Conservation (phyloP, 2,888 invertebrate species). For the Branchinecta sandiegonensis region DNA sequence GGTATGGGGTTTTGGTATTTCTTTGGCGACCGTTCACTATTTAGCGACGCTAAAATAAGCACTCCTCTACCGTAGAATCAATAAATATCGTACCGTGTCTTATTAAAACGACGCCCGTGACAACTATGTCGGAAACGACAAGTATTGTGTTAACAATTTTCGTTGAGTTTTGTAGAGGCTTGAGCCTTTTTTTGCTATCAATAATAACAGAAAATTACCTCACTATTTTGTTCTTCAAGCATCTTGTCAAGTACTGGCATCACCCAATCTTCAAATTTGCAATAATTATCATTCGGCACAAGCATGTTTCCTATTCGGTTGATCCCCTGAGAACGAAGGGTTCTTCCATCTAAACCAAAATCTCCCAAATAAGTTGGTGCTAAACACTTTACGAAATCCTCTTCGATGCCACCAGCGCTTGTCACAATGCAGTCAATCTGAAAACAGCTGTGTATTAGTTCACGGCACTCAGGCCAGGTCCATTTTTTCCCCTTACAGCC, state of each 20-base stretch:
- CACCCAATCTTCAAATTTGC: constrained; percentile 93
- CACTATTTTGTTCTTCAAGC: constrained; percentile 66
- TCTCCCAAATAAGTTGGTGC: constrained; percentile 87
- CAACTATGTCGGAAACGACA: background rate
- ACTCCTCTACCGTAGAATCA: too few species aligned
- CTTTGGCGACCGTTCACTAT: too few species aligned
- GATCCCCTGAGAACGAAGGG: constrained; percentile 66
- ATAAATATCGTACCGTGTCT: background rate
- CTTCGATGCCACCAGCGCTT: constrained; percentile 94
- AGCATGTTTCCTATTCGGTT: constrained; percentile 85
- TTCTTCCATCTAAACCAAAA: constrained; percentile 64
- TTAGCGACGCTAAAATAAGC: too few species aligned
- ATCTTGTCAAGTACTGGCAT: constrained; percentile 83
- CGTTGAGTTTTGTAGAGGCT: too few species aligned
- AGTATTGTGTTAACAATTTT: too few species aligned
- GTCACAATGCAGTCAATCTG: constrained; percentile 90
- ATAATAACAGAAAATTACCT: constrained; percentile 32
- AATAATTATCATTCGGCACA: constrained; percentile 97
- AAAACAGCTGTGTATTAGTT: constrained; percentile 21
- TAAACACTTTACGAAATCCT: constrained; percentile 96
- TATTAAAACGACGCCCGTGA: background rate
- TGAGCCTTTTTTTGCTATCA: too few species aligned
- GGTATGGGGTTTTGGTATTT: too few species aligned
- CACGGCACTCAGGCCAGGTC: too few species aligned
- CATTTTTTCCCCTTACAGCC: too few species aligned